Evolutionary conservation across 2,797 vertebrate species (phyloP), one percentile per base, ranked within the genome.

Genomic region (Danio kyathit): DNA sequence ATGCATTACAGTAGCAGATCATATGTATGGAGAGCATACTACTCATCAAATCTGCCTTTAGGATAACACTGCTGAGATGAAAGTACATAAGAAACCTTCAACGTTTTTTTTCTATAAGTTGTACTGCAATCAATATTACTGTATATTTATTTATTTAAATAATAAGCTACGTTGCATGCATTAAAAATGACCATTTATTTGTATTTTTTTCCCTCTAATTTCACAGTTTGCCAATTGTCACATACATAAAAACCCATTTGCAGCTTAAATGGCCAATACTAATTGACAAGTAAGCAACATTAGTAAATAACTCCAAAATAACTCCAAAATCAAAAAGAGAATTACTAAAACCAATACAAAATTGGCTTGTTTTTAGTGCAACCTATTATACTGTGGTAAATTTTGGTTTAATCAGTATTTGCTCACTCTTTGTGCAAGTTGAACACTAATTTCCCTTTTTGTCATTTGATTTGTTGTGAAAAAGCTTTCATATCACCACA

Each of bases 1-100:
- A 54, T 48, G 60, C 16, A 43, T n/a, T 66, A 74, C 59, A 75
- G 56, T 61, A 54, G 63, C 49, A 7, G 13, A 64, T 40, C 48
- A 16, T 29, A 40, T 14, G 71, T 66, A 59, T 43, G 64, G 69
- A 56, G 11, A 48, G 64, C 64, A 51, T 21, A 54, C 71, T 65
- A 40, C 4, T 57, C 43, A 69, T 54, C 66, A 54, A 69, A 75
- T 60, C 52, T 57, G 59, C 17, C 17, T 44, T 51, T 69, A 38
- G 7, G 0, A 10, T 54, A 52, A 61, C 41, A 13, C 7, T 7
- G 51, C 29, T 14, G 14, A 51, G 21, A 5, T 49, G 19, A 49
- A 29, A 48, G 19, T 14, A 48, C 21, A 19, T 13, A 19, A 48
- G 11, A n/a, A n/a, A 67, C 12, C 5, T 3, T 67, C 5, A 8